These are phyloP conservation scores for Calycopis cecrops DNA, from an alignment of 1,140 invertebrate genomes.

Conservation along the genomic window DNA sequence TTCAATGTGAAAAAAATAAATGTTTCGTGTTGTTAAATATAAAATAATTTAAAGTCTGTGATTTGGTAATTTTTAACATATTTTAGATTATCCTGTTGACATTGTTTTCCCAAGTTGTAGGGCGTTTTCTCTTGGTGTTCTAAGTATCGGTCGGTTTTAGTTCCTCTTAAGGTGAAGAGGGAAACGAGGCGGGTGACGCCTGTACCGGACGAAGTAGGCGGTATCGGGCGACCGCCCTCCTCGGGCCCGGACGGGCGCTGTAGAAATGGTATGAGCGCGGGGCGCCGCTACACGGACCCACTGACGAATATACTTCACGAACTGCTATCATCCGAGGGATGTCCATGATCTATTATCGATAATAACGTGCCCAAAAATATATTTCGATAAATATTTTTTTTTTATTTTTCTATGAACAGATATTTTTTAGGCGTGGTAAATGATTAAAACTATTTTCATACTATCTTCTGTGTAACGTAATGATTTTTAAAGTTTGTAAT, in stretches of 20 bases:
- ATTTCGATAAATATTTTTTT: too few relatives aligned
- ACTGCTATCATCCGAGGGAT: conserved; percentile 59
- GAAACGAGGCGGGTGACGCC: conserved; percentile 64
- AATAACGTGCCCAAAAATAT: conserved; percentile 13
- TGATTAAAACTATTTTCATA: too few relatives aligned
- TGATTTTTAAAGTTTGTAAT: too few relatives aligned
- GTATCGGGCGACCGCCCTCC: conserved; percentile 66
- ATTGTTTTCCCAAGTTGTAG: conserved; percentile 29
- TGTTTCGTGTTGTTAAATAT: neutral
- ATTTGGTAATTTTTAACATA: neutral
- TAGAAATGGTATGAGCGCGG: conserved; percentile 61
- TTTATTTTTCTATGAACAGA: too few relatives aligned
- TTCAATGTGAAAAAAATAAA: neutral
- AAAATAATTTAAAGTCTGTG: neutral
- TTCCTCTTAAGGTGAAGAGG: conserved; percentile 50
- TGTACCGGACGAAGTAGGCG: conserved; percentile 72
- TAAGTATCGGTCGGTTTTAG: conserved; percentile 35
- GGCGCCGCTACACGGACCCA: conserved; percentile 61
- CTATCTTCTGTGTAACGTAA: too few relatives aligned
- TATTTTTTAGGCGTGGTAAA: too few relatives aligned
- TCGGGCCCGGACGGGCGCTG: conserved; percentile 57
- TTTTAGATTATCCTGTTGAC: neutral
- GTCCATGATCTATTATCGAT: conserved; percentile 43
- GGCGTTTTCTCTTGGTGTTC: conserved; percentile 46
- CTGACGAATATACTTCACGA: conserved; percentile 71